These are phyloP conservation scores for Serranus cabrilla DNA, from an alignment of 2,797 vertebrate genomes.

Conservation along the genomic window DNA sequence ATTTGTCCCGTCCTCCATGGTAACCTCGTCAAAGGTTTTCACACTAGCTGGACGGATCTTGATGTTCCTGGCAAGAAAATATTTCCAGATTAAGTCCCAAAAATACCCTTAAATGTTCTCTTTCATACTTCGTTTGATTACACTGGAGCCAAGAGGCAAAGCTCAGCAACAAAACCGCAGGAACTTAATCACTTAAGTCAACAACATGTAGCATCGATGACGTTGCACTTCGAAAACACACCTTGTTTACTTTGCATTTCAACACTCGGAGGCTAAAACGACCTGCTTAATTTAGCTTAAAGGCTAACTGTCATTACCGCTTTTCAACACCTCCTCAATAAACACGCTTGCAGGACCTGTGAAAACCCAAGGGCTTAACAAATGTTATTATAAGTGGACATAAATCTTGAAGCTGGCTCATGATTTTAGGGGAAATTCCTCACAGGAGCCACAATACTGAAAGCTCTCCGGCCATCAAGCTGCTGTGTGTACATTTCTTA, in stretches of 20 bases:
- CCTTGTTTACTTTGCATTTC: constrained; percentile 70
- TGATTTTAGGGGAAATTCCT: constrained; percentile 78
- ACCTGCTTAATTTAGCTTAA: constrained; percentile 72
- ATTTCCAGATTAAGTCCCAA: constrained; percentile 57
- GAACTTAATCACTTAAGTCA: constrained; percentile 71
- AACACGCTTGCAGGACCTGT: constrained; percentile 74
- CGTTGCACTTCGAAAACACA: constrained; percentile 69
- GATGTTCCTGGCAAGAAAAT: constrained; percentile 81
- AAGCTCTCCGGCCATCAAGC: constrained; percentile 38
- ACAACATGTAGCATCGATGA: constrained; percentile 54
- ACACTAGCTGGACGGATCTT: constrained; percentile 91
- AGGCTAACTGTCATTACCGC: constrained; percentile 72
- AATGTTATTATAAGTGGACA: constrained; percentile 84
- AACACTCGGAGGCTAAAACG: constrained; percentile 63
- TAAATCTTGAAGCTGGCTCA: constrained; percentile 73
- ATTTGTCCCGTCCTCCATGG: constrained; percentile 86
- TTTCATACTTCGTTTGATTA: constrained; percentile 27
- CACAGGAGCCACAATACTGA: constrained; percentile 62
- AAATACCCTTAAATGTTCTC: constrained; percentile 26
- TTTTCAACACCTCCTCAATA: constrained; percentile 82
- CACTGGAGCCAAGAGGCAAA: constrained; percentile 34
- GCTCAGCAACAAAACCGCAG: constrained; percentile 59
- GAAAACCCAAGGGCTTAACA: constrained; percentile 79
- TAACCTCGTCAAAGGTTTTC: constrained; percentile 93
- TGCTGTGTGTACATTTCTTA: constrained; percentile 67